Percentiles rank a stretch among this genome's conserved stretches.
Conservation (phyloP, 2,797 vertebrate species). For the Acipenser ruthenus region DNA sequence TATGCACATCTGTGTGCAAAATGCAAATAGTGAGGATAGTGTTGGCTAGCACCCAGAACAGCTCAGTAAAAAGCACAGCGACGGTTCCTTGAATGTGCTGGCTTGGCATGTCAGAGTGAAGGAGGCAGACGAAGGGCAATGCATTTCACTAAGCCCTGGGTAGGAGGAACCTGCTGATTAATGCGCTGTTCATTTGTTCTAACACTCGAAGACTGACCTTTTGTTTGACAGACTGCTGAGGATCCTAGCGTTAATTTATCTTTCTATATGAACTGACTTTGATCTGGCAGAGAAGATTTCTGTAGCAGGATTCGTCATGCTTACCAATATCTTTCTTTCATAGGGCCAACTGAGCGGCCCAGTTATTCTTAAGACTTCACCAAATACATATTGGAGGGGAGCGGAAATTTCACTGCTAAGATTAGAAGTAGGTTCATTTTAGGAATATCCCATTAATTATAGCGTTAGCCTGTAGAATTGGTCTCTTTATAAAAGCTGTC, state of each 20-base stretch:
- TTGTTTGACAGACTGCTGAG: not conserved
- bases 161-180: conserved; percentile 27
- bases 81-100: conserved; percentile 26
- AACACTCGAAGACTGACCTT: conserved; percentile 4
- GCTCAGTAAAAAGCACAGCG: not conserved
- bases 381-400: too few relatives aligned
- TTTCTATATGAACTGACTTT: too few relatives aligned
- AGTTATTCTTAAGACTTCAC: too few relatives aligned
- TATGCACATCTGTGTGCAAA: conserved; percentile 37
- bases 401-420: too few relatives aligned
- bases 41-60: conserved; percentile 34
- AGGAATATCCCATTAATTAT: too few relatives aligned
- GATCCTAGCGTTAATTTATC: not conserved
- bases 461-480: too few relatives aligned
- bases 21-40: conserved; percentile 37
- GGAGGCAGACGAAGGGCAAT: conserved; percentile 32
- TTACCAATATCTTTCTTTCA: too few relatives aligned
- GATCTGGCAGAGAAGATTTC: too few relatives aligned
- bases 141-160: not conserved
- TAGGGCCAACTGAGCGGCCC: too few relatives aligned
- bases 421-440: too few relatives aligned
- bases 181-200: conserved; percentile 29
- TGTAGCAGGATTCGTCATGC: too few relatives aligned
- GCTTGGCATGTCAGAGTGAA: conserved; percentile 29
- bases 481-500: too few relatives aligned